Base-by-base conservation (phyloP, 2,797 vertebrate species). In the Parambassis ranga region DNA sequence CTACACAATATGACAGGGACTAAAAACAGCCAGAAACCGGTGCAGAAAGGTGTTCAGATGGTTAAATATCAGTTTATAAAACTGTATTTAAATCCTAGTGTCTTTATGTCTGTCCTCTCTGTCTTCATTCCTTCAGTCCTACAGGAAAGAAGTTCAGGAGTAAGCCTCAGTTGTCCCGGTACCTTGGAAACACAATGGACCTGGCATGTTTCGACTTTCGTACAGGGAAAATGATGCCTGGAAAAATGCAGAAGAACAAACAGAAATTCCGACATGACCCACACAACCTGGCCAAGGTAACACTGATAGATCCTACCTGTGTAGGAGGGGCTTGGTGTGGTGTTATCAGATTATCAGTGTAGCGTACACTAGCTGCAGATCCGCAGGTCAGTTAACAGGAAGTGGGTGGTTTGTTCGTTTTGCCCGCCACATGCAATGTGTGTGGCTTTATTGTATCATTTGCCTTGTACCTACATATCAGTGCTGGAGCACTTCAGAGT, bases 91-190 rank as follows among this genome's bases (percentile, higher is more conserved):
- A 44, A 30, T 18, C 15, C 28, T 27, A 19, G 15, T 3, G 6
- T 27, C 10, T 32, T 31, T 6, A 26, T 8, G 3, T 35, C 10
- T 3, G 33, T 83, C 39, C 77, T 63, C 79, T 14, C 4, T 6
- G 1, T 20, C 27, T 19, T 30, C 16, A 8, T 35, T 46, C 20
- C 31, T 30, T 56, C 87, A 98, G 96, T 89, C 96, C 96, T 5
- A 90, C 93, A 81, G 96, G 96, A 65, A 98, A 98, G 91, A 98
- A 98, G 90, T 98, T 98, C 92, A 83, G 96, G 78, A 97, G 96
- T 84, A 98, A 97, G 75, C 96, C 96, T 60, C 96, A 98, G 86
- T 81, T 98, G 89, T 92, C 96, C 67, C 95, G 96, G 86, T 97
- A 96, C 89, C 93, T 98, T 55, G 96, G 96, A 42, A 96, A 96